Percentiles rank a stretch among this genome's conserved stretches.
Evolutionary conservation across 2,113 vertebrate species (phyloP).

Genomic region (Bostrychus sinensis): DNA sequence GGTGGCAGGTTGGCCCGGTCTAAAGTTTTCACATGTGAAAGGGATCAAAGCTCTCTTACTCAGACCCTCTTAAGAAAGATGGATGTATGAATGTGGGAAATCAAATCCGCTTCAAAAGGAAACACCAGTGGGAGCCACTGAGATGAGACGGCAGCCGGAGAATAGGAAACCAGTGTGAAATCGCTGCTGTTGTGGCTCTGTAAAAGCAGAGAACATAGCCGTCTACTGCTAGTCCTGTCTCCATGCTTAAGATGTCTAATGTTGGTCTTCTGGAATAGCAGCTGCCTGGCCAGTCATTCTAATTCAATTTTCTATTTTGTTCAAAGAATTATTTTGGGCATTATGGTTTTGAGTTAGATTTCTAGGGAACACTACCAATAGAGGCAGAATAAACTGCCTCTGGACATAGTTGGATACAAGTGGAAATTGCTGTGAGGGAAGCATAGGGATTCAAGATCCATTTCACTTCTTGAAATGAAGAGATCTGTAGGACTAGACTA

Average conservation of each 20-base stretch:
- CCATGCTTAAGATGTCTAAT: conserved; percentile 26
- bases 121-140: conserved; percentile 49
- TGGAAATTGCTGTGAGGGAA: not conserved
- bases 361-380: not conserved
- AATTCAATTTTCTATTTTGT: conserved; percentile 6
- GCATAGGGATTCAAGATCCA: not conserved
- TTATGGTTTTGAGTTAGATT: not conserved
- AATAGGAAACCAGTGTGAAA: conserved; percentile 60
- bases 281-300: not conserved
- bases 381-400: not conserved
- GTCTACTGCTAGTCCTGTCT: conserved; percentile 35
- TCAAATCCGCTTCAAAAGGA: conserved; percentile 63
- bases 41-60: conserved; percentile 64
- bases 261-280: not conserved
- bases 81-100: conserved; percentile 63
- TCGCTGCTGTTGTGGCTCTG: conserved; percentile 43
- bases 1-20: conserved; percentile 54
- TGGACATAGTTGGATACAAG: not conserved
- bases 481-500: too few species aligned
- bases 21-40: conserved; percentile 53
- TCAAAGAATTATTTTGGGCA: conserved; percentile 4
- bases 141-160: conserved; percentile 50
- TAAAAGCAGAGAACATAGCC: conserved; percentile 40
- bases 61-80: conserved; percentile 60
- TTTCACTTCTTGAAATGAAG: not conserved